These are phyloP conservation scores for Phalangium opilio DNA, from an alignment of 2,888 invertebrate genomes.

Conservation along the genomic window DNA sequence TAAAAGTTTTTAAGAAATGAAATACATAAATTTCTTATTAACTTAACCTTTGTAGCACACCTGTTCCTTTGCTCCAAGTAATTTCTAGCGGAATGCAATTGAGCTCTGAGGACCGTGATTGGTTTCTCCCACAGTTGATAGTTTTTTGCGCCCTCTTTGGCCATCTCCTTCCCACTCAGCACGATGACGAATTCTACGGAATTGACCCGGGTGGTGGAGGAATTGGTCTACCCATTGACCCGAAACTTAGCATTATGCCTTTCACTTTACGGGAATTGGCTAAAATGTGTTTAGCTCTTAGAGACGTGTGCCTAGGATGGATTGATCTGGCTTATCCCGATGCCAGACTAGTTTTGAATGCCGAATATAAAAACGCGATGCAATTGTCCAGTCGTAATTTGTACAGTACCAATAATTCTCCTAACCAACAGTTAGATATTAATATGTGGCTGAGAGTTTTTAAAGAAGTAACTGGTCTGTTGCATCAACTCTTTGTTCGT, in stretches of 20 bases:
- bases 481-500: slow-evolving; percentile 66
- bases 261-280: slow-evolving; percentile 60
- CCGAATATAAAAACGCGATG: slow-evolving; percentile 44
- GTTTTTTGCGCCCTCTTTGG: slow-evolving; percentile 72
- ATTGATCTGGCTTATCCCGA: slow-evolving; percentile 76
- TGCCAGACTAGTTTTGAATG: slow-evolving; percentile 37
- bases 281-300: slow-evolving; percentile 51
- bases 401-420: no score
- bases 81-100: slow-evolving; percentile 49
- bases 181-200: slow-evolving; percentile 65
- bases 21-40: no score
- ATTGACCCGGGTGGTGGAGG: slow-evolving; percentile 17
- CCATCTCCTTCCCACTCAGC: slow-evolving; percentile 60
- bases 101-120: slow-evolving; percentile 44
- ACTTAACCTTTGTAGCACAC: slow-evolving; percentile 1
- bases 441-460: background rate
- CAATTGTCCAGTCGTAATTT: slow-evolving; percentile 17
- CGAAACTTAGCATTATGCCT: slow-evolving; percentile 35
- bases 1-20: no score
- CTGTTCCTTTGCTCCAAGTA: slow-evolving; percentile 44
- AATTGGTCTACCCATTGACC: background rate
- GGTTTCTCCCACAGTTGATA: slow-evolving; percentile 58
- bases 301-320: slow-evolving; percentile 66
- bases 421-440: background rate
- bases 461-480: slow-evolving; percentile 42